These are phyloP conservation scores for Ploceus nigricollis DNA, from an alignment of 2,113 vertebrate genomes.

Conservation along the genomic window DNA sequence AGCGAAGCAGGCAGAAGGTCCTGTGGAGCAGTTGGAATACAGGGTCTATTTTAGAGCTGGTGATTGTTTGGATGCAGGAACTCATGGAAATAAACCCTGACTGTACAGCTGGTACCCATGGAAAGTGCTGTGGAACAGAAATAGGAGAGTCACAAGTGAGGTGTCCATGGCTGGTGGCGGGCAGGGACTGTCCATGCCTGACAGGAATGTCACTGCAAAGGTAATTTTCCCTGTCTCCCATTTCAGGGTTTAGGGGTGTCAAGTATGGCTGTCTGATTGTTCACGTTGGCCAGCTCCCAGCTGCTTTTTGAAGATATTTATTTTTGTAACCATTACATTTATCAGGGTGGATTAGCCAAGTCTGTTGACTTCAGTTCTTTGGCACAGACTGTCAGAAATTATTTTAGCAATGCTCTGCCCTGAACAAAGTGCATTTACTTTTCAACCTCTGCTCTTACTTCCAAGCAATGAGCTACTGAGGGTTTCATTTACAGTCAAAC, in stretches of 20 bases:
- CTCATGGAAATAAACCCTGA: not conserved
- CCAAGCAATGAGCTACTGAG: conserved; percentile 66
- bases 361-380: conserved; percentile 72
- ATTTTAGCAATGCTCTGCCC: conserved; percentile 61
- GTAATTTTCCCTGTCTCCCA: not conserved
- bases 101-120: not conserved
- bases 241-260: not conserved
- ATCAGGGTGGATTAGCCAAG: conserved; percentile 58
- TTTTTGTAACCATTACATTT: conserved; percentile 71
- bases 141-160: not conserved
- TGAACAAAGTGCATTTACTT: conserved; percentile 71
- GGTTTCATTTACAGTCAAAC: conserved; percentile 70
- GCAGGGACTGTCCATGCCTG: not conserved
- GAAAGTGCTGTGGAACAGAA: not conserved
- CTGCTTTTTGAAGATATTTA: conserved; percentile 60
- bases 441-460: conserved; percentile 64
- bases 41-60: not conserved
- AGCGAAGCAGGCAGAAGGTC: not conserved
- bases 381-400: conserved; percentile 65
- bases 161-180: not conserved
- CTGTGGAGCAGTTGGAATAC: not conserved
- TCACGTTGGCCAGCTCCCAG: conserved; percentile 20
- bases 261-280: not conserved
- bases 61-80: not conserved
- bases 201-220: not conserved